phyloP scores from a whole-genome alignment of 2,797 vertebrate genomes.

The Benthosema pterotum region DNA sequence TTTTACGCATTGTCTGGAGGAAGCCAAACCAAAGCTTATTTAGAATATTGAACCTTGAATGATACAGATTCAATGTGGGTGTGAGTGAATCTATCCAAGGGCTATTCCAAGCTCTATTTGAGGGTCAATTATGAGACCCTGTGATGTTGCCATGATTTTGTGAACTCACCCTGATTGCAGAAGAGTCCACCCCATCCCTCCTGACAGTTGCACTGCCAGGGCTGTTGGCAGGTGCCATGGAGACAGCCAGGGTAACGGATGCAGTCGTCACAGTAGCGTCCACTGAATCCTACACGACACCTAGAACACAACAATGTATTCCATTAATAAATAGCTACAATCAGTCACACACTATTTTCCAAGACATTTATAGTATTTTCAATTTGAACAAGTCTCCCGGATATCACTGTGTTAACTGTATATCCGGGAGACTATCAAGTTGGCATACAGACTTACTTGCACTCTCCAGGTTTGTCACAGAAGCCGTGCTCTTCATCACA shows the following conservation, averaged over 20 bases:
- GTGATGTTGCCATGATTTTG: not conserved
- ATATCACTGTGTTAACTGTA: not conserved
- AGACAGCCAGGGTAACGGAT: constrained; percentile 97
- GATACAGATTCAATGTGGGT: not conserved
- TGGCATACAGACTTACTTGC: constrained; percentile 88
- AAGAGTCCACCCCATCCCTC: constrained; percentile 99
- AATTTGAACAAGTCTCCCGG: not conserved
- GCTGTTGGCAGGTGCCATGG: constrained; percentile 97
- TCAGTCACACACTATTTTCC: no score
- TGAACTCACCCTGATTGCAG: constrained; percentile 95
- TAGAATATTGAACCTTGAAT: not conserved
- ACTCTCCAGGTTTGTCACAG: constrained; percentile 96
- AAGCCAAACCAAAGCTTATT: no score
- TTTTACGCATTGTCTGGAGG: no score
- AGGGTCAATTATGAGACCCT: constrained; percentile 68
- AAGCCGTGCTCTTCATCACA: constrained; percentile 95
- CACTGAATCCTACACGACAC: constrained; percentile 96
- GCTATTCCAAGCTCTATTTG: constrained; percentile 13
- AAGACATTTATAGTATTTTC: not conserved
- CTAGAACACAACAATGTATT: constrained; percentile 66
- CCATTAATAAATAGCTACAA: not conserved
- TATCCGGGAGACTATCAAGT: no score
- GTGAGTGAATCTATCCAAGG: not conserved
- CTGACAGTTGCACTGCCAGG: constrained; percentile 98
- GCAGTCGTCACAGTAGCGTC: constrained; percentile 95